Percentiles rank a stretch among this genome's conserved stretches.
Evolutionary conservation across 2,113 vertebrate genomes (phyloP).

Genomic region (Leucoraja erinaceus): DNA sequence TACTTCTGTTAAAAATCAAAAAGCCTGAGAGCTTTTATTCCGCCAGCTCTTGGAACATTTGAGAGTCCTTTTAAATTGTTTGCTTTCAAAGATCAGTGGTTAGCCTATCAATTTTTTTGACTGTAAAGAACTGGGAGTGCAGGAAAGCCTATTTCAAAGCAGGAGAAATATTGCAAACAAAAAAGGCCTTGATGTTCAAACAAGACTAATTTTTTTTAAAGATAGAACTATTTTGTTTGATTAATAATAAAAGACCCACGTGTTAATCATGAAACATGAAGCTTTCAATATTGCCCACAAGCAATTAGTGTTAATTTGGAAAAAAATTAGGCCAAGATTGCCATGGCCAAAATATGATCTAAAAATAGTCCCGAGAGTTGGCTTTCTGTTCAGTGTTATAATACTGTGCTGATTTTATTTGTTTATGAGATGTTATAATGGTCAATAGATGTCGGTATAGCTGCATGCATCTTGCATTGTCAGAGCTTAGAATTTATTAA

Average conservation of each 20-base stretch:
- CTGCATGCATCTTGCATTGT: not conserved
- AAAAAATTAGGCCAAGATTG: not conserved
- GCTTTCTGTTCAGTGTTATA: not conserved
- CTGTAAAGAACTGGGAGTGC: not conserved
- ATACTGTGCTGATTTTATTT: not conserved
- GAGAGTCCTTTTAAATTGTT: not conserved
- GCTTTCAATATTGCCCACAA: not conserved
- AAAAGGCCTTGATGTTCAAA: not conserved
- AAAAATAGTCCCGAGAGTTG: not conserved
- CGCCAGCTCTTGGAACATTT: not conserved
- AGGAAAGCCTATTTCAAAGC: not conserved
- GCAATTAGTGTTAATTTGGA: not conserved
- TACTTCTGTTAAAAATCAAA: not conserved
- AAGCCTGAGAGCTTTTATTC: not conserved
- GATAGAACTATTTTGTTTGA: not conserved
- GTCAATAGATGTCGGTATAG: not conserved
- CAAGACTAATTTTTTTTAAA: not conserved
- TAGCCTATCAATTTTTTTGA: not conserved
- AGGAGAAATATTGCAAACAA: not conserved
- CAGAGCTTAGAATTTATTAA: not conserved
- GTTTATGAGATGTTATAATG: not conserved
- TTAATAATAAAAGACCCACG: not conserved
- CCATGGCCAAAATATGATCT: not conserved
- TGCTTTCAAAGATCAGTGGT: slow-evolving; percentile 15
- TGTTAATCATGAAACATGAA: not conserved